Evolutionary conservation across 2,113 vertebrate genomes (phyloP).

Genomic region (Ardeotis arabs): DNA sequence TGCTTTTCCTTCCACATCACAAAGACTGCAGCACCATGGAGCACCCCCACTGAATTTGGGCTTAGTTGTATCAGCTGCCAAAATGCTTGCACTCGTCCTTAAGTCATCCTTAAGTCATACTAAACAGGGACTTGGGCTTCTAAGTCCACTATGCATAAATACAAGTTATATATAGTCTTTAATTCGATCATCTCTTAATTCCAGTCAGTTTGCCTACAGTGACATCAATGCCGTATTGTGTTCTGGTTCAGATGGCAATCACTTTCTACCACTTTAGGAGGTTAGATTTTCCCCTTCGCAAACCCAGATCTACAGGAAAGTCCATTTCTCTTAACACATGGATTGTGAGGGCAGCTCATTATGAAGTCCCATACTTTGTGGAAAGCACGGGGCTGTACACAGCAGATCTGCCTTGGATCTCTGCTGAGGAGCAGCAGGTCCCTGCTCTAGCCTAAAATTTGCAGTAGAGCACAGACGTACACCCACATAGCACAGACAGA

Average conservation of each 20-base stretch:
- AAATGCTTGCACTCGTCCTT: background rate
- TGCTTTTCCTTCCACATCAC: background rate
- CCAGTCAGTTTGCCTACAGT: background rate
- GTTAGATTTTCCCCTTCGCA: background rate
- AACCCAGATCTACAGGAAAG: background rate
- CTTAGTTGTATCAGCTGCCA: background rate
- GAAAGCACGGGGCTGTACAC: background rate
- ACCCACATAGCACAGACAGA: background rate
- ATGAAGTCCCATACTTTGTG: background rate
- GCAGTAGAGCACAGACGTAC: background rate
- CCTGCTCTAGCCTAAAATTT: background rate
- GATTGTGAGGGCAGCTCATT: background rate
- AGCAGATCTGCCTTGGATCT: background rate
- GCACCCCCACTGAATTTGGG: background rate
- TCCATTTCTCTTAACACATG: background rate
- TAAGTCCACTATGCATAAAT: background rate
- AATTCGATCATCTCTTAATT: background rate
- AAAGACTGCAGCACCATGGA: background rate
- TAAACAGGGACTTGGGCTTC: background rate
- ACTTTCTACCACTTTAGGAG: background rate
- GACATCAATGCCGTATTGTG: rapidly evolving
- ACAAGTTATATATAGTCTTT: background rate
- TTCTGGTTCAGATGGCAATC: background rate
- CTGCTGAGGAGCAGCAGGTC: background rate
- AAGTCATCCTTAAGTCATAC: background rate